Conservation (phyloP, 2,797 vertebrate species). For the Aldrovandia affinis region DNA sequence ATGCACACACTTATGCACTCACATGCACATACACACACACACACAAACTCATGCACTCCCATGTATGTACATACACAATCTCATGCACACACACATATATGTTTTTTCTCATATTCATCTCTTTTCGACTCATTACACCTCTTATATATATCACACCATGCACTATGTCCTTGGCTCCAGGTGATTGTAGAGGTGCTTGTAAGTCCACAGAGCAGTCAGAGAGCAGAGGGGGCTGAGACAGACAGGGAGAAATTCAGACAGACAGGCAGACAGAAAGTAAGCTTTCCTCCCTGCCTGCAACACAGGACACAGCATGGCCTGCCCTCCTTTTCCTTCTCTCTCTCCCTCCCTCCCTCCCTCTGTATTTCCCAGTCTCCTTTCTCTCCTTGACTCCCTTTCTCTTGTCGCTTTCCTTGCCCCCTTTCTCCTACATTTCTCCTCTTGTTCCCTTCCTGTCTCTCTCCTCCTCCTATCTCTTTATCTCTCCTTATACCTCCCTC, state of each 20-base stretch:
- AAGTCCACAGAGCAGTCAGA: neutral
- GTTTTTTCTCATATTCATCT: neutral
- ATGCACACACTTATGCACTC: neutral
- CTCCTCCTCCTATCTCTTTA: too few relatives aligned
- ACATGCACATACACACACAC: neutral
- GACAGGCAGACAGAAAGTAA: neutral
- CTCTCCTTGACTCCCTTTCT: too few relatives aligned
- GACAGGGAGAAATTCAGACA: neutral
- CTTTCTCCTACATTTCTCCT: constrained; percentile 37
- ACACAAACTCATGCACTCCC: neutral
- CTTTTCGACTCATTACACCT: too few relatives aligned
- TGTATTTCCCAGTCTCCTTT: neutral
- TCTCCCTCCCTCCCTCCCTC: constrained; percentile 20
- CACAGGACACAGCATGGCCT: neutral
- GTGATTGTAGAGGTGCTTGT: neutral
- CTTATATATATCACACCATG: neutral
- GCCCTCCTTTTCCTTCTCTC: constrained; percentile 45
- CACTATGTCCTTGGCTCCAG: neutral
- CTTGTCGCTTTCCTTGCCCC: constrained; percentile 28
- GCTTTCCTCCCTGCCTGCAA: neutral
- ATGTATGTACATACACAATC: neutral
- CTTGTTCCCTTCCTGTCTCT: constrained; percentile 14
- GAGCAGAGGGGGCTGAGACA: neutral
- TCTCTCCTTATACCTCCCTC: too few relatives aligned
- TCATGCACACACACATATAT: neutral